Evolutionary conservation across 2,113 vertebrate species (phyloP).

Genomic region (Entelurus aequoreus): DNA sequence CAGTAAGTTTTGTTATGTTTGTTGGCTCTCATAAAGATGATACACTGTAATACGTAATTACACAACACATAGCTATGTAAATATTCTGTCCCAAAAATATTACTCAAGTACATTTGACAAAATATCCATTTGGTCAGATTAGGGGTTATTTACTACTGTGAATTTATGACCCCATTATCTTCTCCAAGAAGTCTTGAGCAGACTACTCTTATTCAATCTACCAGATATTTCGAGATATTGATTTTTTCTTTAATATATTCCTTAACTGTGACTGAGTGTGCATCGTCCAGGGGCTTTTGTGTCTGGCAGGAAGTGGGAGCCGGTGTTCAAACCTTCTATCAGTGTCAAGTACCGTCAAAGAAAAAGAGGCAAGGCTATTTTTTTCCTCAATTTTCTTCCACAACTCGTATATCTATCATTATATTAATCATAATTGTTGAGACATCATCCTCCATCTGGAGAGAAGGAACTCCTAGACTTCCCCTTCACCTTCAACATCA

Average conservation of each 20-base stretch:
- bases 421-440: no score
- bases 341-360: constrained; percentile 18
- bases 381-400: constrained; percentile 3
- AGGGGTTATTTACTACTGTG: constrained; percentile 6
- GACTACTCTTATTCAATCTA: constrained; percentile 15
- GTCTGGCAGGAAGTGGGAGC: constrained; percentile 7
- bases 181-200: background rate
- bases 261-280: constrained; percentile 20
- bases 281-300: constrained; percentile 9
- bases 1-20: no score
- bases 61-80: no score
- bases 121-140: no score
- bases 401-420: no score
- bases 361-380: constrained; percentile 11
- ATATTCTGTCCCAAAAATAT: no score
- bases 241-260: constrained; percentile 15
- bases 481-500: no score
- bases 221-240: constrained; percentile 17
- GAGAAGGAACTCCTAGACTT: no score
- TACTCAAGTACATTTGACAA: no score
- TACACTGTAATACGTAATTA: no score
- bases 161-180: constrained; percentile 32
- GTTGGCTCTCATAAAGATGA: no score
- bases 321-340: constrained; percentile 10
- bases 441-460: no score